phyloP scores from a whole-genome alignment of 2,113 vertebrate genomes.

The Abramis brama region DNA sequence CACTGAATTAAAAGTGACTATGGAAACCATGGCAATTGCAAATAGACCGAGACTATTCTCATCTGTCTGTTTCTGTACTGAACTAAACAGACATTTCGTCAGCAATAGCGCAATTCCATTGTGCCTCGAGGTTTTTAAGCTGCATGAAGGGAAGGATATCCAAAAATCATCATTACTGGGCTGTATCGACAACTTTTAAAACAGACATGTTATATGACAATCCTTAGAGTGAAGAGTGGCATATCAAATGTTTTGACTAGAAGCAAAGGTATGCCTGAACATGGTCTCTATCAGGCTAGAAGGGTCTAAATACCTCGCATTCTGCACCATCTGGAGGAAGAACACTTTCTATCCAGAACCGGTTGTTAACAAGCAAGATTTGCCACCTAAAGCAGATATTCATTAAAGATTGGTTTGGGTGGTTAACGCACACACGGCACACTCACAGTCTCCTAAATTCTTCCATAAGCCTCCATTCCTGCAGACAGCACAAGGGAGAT shows the following conservation, averaged over 20 bases:
- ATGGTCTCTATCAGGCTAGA: not conserved
- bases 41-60: not conserved
- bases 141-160: not conserved
- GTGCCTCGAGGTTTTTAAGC: not conserved
- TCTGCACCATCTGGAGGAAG: not conserved
- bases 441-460: not conserved
- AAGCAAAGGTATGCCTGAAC: not conserved
- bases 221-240: not conserved
- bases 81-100: slow-evolving; percentile 72
- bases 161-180: not conserved
- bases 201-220: not conserved
- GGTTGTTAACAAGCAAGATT: slow-evolving; percentile 56
- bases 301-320: not conserved
- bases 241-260: not conserved
- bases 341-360: not conserved
- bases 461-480: not conserved
- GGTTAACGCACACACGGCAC: not conserved
- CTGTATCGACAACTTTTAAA: not conserved
- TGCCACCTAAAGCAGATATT: not conserved
- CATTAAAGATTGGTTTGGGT: not conserved
- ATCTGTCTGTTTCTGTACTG: slow-evolving; percentile 65
- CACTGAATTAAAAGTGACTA: not conserved
- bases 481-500: not conserved
- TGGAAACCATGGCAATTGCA: not conserved
- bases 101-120: slow-evolving; percentile 59